phyloP scores from a whole-genome alignment of 2,797 vertebrate genomes.

The Cygnus olor region DNA sequence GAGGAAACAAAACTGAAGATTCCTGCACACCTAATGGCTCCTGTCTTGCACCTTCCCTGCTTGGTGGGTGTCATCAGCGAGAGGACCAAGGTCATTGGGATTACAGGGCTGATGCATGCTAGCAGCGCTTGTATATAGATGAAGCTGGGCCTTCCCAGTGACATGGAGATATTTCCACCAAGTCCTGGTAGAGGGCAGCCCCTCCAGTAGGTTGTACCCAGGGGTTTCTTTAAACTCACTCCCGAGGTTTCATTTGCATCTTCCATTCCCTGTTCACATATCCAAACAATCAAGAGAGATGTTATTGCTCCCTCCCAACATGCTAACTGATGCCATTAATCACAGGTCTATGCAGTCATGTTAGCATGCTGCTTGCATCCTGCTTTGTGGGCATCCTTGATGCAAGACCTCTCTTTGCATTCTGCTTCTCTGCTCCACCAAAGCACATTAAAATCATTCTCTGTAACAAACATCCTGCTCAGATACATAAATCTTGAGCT shows the following conservation, averaged over 20 bases:
- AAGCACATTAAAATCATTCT: not conserved
- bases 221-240: not conserved
- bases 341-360: not conserved
- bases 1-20: not conserved
- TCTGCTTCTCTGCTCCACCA: not conserved
- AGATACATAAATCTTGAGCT: not conserved
- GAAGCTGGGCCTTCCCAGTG: accelerated
- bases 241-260: not conserved
- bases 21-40: accelerated
- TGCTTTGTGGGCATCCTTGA: not conserved
- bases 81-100: not conserved
- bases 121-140: accelerated
- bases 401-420: not conserved
- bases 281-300: not conserved
- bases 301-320: not conserved
- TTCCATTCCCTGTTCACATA: not conserved
- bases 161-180: accelerated
- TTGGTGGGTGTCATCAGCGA: accelerated
- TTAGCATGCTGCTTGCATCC: not conserved
- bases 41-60: not conserved
- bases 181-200: not conserved
- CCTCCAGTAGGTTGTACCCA: too few species aligned
- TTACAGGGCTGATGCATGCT: accelerated
- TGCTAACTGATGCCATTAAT: not conserved
- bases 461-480: not conserved